These are phyloP conservation scores for Diorhabda carinulata DNA, from an alignment of 1,140 invertebrate species.

Conservation along the genomic window DNA sequence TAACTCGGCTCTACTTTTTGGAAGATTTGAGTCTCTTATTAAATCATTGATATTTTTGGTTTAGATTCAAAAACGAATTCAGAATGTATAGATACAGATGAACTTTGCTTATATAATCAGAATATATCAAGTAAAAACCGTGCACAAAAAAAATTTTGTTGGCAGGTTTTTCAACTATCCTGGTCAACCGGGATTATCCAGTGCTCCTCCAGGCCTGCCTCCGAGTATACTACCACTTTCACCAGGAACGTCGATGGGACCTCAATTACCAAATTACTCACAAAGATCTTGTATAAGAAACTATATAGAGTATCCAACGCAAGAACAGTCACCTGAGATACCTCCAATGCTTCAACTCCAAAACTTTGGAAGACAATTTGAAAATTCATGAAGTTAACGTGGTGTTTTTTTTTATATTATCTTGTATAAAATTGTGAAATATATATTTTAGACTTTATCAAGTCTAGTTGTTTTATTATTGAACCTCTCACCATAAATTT, in stretches of 20 bases:
- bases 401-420: constrained; percentile 2
- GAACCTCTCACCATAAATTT: not conserved
- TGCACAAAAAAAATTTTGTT: constrained; percentile 1
- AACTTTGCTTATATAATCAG: too few relatives aligned
- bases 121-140: too few relatives aligned
- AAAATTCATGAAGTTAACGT: constrained; percentile 33
- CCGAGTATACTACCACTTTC: constrained; percentile 26
- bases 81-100: too few relatives aligned
- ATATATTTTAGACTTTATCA: not conserved
- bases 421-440: constrained; percentile 5
- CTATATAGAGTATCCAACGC: constrained; percentile 32
- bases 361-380: constrained; percentile 45
- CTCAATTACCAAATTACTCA: constrained; percentile 18
- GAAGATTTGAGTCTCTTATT: too few relatives aligned
- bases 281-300: constrained; percentile 28
- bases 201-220: constrained; percentile 43
- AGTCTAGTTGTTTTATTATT: not conserved
- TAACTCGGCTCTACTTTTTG: too few relatives aligned
- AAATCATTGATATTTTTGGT: too few relatives aligned
- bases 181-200: constrained; percentile 47
- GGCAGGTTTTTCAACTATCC: constrained; percentile 57
- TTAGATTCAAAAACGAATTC: too few relatives aligned
- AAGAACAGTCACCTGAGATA: constrained; percentile 33
- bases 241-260: constrained; percentile 9
- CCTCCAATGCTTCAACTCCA: constrained; percentile 44